Conservation (phyloP, 2,113 vertebrate species). For the Sapajus apella region DNA sequence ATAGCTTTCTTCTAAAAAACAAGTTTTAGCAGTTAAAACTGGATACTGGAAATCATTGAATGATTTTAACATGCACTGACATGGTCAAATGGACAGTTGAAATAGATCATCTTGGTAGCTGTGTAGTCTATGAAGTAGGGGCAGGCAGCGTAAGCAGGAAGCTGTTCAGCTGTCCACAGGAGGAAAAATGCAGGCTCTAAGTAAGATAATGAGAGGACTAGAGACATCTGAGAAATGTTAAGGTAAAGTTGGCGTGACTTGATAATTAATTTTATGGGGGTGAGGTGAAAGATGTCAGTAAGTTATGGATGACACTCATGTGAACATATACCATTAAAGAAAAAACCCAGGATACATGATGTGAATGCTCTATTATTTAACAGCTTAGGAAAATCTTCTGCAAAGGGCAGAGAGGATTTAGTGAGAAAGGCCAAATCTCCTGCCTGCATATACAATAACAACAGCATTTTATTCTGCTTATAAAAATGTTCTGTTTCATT, state of each 20-base stretch:
- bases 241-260: background rate
- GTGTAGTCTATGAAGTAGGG: background rate
- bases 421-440: conserved; percentile 56
- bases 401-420: conserved; percentile 62
- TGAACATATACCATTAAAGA: background rate
- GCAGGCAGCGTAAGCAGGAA: background rate
- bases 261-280: background rate
- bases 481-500: conserved; percentile 49
- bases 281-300: background rate
- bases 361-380: conserved; percentile 54
- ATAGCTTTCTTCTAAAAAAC: background rate
- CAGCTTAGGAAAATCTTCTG: conserved; percentile 58
- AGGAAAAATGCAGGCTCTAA: background rate
- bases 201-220: background rate
- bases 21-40: background rate
- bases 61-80: background rate
- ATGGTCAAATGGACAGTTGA: background rate
- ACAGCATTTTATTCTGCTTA: conserved; percentile 48
- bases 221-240: background rate
- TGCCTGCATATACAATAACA: conserved; percentile 55
- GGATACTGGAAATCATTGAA: background rate
- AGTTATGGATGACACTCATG: background rate
- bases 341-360: background rate
- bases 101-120: background rate
- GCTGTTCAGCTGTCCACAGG: background rate